phyloP scores from a whole-genome alignment of 2,113 vertebrate genomes.

The Heterotilapia buettikoferi region DNA sequence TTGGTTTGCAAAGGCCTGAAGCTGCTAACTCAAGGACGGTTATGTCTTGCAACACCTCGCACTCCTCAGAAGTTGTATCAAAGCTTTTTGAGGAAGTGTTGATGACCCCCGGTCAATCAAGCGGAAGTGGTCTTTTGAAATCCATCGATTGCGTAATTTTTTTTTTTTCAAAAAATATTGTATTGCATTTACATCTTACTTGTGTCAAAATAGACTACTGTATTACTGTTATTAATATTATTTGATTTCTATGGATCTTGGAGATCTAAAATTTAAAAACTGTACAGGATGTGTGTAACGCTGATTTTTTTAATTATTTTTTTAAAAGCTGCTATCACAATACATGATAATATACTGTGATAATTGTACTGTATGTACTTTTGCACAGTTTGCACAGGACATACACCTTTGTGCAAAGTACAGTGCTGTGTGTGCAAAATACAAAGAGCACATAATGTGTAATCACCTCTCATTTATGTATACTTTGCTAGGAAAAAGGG shows the following conservation, averaged over 20 bases:
- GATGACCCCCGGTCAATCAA: neutral
- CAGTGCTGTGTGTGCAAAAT: neutral
- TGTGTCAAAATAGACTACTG: neutral
- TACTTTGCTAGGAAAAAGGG: neutral
- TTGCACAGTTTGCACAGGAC: neutral
- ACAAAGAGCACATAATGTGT: neutral
- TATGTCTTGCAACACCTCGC: neutral
- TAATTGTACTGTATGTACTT: neutral
- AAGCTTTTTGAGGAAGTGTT: neutral
- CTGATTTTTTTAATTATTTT: fast-evolving
- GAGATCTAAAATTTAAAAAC: neutral
- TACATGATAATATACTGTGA: neutral
- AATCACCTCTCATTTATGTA: neutral
- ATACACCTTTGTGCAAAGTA: neutral
- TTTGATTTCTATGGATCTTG: neutral
- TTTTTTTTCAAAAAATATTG: neutral
- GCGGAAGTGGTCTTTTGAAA: neutral
- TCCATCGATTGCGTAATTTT: neutral
- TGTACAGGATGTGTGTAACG: neutral
- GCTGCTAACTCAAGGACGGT: neutral
- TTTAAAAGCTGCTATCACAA: neutral
- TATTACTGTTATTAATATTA: neutral
- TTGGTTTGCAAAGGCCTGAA: conserved; percentile 27
- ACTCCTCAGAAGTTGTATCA: neutral
- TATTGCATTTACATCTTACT: neutral